These are phyloP conservation scores for Sorex maritimensis DNA, from an alignment of 2,797 vertebrate genomes.

Conservation along the genomic window DNA sequence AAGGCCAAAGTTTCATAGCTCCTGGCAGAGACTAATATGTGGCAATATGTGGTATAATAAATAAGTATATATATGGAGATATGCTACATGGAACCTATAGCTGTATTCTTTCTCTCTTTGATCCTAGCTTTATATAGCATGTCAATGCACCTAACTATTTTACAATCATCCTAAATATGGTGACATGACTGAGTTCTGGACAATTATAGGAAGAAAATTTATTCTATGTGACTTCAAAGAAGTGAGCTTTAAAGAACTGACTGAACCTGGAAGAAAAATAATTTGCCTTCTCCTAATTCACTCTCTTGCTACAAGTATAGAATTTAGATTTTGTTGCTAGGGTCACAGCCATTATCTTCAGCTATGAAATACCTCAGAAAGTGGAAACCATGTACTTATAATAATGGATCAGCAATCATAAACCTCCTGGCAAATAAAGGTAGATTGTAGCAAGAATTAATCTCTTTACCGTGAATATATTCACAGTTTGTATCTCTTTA, in stretches of 20 bases:
- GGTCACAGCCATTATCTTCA: not conserved
- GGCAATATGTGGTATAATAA: too few relatives aligned
- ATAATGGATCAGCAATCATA: not conserved
- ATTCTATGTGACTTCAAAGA: not conserved
- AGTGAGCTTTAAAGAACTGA: not conserved
- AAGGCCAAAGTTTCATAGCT: not conserved
- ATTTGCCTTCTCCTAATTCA: not conserved
- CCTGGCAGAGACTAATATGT: not conserved
- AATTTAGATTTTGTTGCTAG: not conserved
- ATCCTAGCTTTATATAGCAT: not conserved
- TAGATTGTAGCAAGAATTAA: not conserved
- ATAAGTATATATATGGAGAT: too few relatives aligned
- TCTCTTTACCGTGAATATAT: slow-evolving; percentile 43
- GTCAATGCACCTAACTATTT: not conserved
- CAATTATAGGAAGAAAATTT: not conserved
- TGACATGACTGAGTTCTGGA: not conserved
- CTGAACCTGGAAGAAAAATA: not conserved
- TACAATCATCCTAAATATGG: not conserved
- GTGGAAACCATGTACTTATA: not conserved
- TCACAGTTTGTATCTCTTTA: slow-evolving; percentile 52
- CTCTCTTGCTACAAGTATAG: not conserved
- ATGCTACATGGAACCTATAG: not conserved
- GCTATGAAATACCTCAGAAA: not conserved
- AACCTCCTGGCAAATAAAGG: too few relatives aligned
- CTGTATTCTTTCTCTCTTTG: not conserved